phyloP scores from a whole-genome alignment of 1,140 invertebrate species.

The Drosophila navojoa region DNA sequence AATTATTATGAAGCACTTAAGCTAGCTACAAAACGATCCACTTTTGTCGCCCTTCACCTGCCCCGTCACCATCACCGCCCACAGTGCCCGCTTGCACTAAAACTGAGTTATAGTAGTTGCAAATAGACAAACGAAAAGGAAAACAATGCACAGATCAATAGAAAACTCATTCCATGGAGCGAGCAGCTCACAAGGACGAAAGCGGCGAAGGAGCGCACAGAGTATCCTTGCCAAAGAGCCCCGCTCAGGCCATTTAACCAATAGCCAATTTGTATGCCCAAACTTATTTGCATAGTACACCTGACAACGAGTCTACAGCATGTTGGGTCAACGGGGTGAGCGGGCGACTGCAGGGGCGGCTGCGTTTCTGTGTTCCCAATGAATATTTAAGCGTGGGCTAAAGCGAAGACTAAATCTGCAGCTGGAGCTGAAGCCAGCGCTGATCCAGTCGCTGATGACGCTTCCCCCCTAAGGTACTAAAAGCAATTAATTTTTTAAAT shows the following conservation, averaged over 20 bases:
- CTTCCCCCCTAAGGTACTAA: constrained; percentile 57
- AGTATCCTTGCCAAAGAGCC: background rate
- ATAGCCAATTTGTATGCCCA: constrained; percentile 75
- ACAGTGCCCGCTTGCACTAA: constrained; percentile 45
- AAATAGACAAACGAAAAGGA: constrained; percentile 67
- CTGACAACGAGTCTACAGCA: constrained; percentile 26
- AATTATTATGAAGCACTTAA: constrained; percentile 81
- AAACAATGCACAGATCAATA: constrained; percentile 71
- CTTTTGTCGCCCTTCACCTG: constrained; percentile 21
- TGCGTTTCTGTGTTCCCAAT: constrained; percentile 45
- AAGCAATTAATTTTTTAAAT: constrained; percentile 77
- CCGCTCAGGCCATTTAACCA: constrained; percentile 37
- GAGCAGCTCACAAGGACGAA: constrained; percentile 33
- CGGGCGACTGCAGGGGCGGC: background rate
- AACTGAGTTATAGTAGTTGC: constrained; percentile 67
- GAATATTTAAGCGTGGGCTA: constrained; percentile 71
- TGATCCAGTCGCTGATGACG: constrained; percentile 22
- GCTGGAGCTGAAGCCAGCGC: constrained; percentile 9
- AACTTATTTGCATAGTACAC: constrained; percentile 71
- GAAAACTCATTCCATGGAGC: constrained; percentile 47
- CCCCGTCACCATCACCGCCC: background rate
- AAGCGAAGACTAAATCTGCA: constrained; percentile 19
- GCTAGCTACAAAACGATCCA: constrained; percentile 66
- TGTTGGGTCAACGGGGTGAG: constrained; percentile 1
- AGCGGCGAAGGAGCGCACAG: background rate